phyloP scores from a whole-genome alignment of 2,888 invertebrate genomes.

The Acleris literana region DNA sequence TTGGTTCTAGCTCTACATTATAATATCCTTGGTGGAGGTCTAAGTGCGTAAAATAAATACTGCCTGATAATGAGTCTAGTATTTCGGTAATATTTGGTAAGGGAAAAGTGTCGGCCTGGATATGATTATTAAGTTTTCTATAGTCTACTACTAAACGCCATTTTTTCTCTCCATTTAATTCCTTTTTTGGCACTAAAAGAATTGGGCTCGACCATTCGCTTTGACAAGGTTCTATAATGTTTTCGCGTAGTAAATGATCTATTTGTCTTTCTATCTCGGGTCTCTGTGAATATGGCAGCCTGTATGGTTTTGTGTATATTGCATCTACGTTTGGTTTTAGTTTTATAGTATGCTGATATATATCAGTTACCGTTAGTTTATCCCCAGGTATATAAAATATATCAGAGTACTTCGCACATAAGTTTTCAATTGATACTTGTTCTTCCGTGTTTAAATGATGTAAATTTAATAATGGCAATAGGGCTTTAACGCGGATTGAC shows the following conservation, averaged over 20 bases:
- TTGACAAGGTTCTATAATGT: neutral
- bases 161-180: no score
- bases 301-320: neutral
- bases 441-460: no score
- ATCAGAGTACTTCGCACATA: neutral
- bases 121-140: no score
- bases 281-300: neutral
- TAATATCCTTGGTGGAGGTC: slow-evolving; percentile 1
- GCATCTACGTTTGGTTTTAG: slow-evolving; percentile 2
- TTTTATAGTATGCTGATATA: slow-evolving; percentile 1
- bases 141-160: no score
- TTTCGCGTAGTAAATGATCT: neutral
- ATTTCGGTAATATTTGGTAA: no score
- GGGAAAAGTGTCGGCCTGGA: no score
- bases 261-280: neutral
- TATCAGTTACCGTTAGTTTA: slow-evolving; percentile 1
- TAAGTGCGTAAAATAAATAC: neutral
- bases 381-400: neutral
- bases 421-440: neutral
- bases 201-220: neutral
- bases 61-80: no score
- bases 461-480: no score
- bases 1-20: neutral
- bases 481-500: no score
- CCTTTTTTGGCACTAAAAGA: slow-evolving; percentile 4